Evolutionary conservation across 2,888 invertebrate genomes (phyloP).

Genomic region (Mamestra brassicae): DNA sequence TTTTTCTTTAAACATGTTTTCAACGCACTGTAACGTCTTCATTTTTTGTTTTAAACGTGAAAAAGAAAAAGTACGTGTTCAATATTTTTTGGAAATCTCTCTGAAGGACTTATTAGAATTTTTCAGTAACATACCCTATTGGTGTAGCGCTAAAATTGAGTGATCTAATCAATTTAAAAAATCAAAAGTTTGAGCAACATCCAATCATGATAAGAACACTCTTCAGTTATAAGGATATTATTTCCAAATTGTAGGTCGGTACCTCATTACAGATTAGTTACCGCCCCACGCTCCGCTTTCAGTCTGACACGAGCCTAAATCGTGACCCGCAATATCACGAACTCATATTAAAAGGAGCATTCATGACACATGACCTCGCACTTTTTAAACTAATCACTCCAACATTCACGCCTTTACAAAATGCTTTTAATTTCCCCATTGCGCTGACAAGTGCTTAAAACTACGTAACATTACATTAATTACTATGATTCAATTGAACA

Average conservation of each 20-base stretch:
- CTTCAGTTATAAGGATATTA: background rate
- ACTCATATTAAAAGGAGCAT: constrained; percentile 34
- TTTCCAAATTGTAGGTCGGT: background rate
- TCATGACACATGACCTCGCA: constrained; percentile 56
- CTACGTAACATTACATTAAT: constrained; percentile 25
- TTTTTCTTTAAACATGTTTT: too few species aligned
- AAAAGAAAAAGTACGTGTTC: too few species aligned
- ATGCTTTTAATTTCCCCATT: constrained; percentile 49
- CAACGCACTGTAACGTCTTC: too few species aligned
- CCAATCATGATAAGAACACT: background rate
- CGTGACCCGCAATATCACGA: constrained; percentile 50
- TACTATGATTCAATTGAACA: constrained; percentile 31
- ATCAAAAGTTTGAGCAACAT: background rate
- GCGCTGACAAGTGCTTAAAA: constrained; percentile 25
- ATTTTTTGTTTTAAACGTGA: too few species aligned
- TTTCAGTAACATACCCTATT: too few species aligned
- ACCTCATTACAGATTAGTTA: constrained; percentile 15
- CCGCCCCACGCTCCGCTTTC: background rate
- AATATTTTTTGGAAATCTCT: too few species aligned
- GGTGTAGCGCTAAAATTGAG: too few species aligned
- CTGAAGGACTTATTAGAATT: too few species aligned
- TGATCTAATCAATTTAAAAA: too few species aligned
- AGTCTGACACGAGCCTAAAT: constrained; percentile 7
- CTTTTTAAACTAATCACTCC: constrained; percentile 55
- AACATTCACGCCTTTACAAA: constrained; percentile 40